These are phyloP conservation scores for Silurus glanis DNA, from an alignment of 2,113 vertebrate species.

Conservation along the genomic window DNA sequence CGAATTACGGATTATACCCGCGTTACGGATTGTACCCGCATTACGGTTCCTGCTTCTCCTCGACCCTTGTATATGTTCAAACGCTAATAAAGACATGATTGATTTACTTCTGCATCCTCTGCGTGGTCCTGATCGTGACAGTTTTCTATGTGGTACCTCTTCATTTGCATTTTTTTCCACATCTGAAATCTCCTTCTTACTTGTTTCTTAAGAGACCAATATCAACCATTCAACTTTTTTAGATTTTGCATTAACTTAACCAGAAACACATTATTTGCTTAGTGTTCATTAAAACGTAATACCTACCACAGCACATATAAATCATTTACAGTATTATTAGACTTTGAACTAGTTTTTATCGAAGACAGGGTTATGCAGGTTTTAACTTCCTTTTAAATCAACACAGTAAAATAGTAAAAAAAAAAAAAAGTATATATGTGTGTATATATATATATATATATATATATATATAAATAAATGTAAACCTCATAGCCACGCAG, in stretches of 20 bases:
- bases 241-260: neutral
- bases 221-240: neutral
- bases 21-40: no score
- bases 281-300: neutral
- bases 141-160: neutral
- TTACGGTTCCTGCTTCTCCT: no score
- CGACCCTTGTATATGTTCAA: no score
- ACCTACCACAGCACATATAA: neutral
- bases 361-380: neutral
- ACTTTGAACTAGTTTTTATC: neutral
- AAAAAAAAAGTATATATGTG: no score
- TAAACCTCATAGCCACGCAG: conserved; percentile 91
- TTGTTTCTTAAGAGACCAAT: neutral
- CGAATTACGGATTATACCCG: no score
- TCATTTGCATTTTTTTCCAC: neutral
- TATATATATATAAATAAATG: no score
- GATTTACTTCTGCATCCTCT: no score
- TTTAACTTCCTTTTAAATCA: neutral
- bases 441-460: no score
- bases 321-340: neutral
- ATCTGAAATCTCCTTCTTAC: neutral
- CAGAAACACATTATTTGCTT: neutral
- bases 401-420: neutral
- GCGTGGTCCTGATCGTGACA: no score
- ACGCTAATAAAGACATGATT: no score